Base-by-base conservation (phyloP, 2,113 vertebrate species). In the Fulmarus glacialis region DNA sequence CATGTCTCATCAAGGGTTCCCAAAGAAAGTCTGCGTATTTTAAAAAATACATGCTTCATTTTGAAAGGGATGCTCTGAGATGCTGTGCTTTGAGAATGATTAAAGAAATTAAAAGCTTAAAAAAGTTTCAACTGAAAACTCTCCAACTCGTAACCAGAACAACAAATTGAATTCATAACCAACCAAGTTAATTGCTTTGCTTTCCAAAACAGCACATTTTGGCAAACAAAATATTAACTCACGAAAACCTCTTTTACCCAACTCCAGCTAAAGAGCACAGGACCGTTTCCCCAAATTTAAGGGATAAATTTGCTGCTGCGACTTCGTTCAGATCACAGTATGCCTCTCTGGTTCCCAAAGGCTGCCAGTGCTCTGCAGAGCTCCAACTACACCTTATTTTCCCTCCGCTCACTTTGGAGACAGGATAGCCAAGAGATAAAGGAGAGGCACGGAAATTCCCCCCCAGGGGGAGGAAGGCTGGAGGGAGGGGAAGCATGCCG, bases 161-260 rank as follows among this genome's bases (percentile, higher is more conserved):
- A 92, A 90, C 85, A 94, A 95, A 82, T 3, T 90, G 75, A 72
- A 93, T 77, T 83, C 59, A 73, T 63, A 97, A 94, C 24, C 36
- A 92, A 85, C 14, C 48, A 80, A 72, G 45, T 70, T 94, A 94
- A 94, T 48, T 73, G 74, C 50, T 86, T 82, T 86, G 74, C 93
- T 95, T 86, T 94, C 55, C 67, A 86, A 45, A 97, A 79, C 74
- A 77, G 48, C 45, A 38, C 38, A 67, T 73, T 86, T 32, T 93
- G 90, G 52, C 73, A 89, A 88, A 83, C 74, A 73, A 86, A 71
- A 30, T 34, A 70, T 66, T 83, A 90, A 90, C 74, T 86, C 82
- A 86, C 34, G 2, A 79, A 94, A 91, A 34, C 17, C n/a, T 82
- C 48, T 73, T 88, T 85, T 93, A 73, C 67, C 26, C 40, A 58